These are phyloP conservation scores for Alexandromys fortis DNA, from an alignment of 2,113 vertebrate species.

Conservation along the genomic window DNA sequence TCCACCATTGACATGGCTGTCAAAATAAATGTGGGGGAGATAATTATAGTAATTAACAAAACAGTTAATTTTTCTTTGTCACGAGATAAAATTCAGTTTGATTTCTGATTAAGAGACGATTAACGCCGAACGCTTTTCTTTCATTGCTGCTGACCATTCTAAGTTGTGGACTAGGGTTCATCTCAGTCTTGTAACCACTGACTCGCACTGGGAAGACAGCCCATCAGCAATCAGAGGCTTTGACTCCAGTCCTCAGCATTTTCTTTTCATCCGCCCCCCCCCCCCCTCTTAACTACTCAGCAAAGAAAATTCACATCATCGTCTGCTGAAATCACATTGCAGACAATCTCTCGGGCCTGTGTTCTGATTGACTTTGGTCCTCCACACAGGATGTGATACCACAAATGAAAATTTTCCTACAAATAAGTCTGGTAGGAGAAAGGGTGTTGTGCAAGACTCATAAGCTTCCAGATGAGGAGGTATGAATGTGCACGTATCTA, in stretches of 20 bases:
- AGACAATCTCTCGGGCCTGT: constrained; percentile 11
- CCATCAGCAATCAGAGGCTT: constrained; percentile 45
- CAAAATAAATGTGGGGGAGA: constrained; percentile 84
- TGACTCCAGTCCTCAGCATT: background rate
- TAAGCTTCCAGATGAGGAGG: background rate
- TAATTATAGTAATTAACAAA: constrained; percentile 88
- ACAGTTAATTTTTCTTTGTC: constrained; percentile 86
- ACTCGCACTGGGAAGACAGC: constrained; percentile 53
- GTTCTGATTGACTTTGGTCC: constrained; percentile 5
- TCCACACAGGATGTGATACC: background rate
- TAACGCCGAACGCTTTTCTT: constrained; percentile 81
- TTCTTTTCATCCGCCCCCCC: constrained; percentile 18
- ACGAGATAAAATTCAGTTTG: constrained; percentile 82
- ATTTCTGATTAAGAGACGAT: constrained; percentile 84
- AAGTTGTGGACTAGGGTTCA: constrained; percentile 44
- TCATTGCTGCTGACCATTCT: constrained; percentile 69
- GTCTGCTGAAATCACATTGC: constrained; percentile 34
- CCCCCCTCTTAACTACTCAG: constrained; percentile 39
- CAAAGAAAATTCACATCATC: constrained; percentile 29
- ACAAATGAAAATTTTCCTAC: background rate
- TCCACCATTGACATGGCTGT: constrained; percentile 82
- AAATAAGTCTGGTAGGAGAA: constrained; percentile 21
- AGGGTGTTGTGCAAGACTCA: constrained; percentile 50
- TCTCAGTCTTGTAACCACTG: constrained; percentile 63
- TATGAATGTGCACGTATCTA: background rate